Base-by-base conservation (phyloP, 2,888 invertebrate genomes). In the Papilio elwesi region DNA sequence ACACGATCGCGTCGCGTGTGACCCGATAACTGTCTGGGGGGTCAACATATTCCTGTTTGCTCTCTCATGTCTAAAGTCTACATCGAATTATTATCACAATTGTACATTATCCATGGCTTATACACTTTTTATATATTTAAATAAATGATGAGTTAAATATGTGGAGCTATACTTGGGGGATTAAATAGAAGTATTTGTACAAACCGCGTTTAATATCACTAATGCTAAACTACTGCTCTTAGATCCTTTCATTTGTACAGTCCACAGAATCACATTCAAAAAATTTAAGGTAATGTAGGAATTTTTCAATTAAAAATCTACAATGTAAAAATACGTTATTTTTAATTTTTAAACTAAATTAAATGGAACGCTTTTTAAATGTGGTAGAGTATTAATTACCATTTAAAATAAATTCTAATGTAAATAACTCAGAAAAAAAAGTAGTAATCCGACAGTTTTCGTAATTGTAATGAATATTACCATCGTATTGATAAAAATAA, bases 21-120 rank as follows among this genome's bases (percentile, higher is more conserved):
- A 87, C 83, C 82, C 83, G 83, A 83, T 80, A 75, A 76, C 89
- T 82, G 82, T 77, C 87, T 81, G 90, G 90, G 90, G 88, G 90
- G 73, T 85, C 84, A 84, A 76, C 79, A 76, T 79, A 81, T 83
- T 82, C 79, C 75, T 78, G 76, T 82, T 78, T 76, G 78, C 53
- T 74, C 36, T 6, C 16, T 43, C 9, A n/a, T n/a, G 38, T 71
- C 38, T 65, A 55, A 13, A 13, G 43, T 53, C 52, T 67, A 15
- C 10, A 13, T 12, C 26, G 55, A 38, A 57, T 36, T 36, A 36
- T 57, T 12, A 57, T 15, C 10, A 8, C 11, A 12, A 38, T 38
- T 57, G 38, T 26, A 55, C 10, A 36, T 13, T 13, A 8, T 57
- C 13, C 36, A 36, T 36, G 12, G 7, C 8, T 57, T 38, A 13